These are phyloP conservation scores for Pocillopora damicornis DNA, from an alignment of 64 coral and sea anemone species.

Conservation along the genomic window DNA sequence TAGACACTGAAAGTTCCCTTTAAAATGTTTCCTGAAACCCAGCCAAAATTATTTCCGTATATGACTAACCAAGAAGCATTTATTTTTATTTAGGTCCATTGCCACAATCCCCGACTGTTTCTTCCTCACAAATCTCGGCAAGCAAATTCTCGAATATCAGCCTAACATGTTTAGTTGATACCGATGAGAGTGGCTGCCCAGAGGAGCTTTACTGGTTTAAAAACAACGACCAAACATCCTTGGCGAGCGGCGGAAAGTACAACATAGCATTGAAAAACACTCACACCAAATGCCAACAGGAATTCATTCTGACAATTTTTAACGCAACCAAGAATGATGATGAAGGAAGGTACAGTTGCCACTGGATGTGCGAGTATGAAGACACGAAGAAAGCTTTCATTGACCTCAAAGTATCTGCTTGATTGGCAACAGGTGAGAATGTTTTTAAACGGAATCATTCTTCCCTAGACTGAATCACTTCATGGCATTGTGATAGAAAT, in stretches of 20 bases:
- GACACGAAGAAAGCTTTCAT: background rate
- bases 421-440: background rate
- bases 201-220: background rate
- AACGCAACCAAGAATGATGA: background rate
- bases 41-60: background rate
- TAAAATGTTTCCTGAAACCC: too few relatives aligned
- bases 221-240: background rate
- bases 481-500: too few relatives aligned
- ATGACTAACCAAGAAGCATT: background rate
- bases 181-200: background rate
- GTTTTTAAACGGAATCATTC: background rate
- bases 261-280: background rate
- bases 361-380: background rate
- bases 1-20: too few relatives aligned
- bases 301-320: slow-evolving; percentile 11
- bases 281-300: background rate
- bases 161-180: background rate
- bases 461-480: too few relatives aligned
- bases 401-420: background rate
- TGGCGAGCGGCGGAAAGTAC: background rate
- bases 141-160: background rate
- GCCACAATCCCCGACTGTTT: too few relatives aligned
- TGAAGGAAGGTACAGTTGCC: background rate
- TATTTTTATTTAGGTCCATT: background rate
- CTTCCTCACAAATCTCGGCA: background rate